Evolutionary conservation across 2,113 vertebrate species (phyloP), one percentile per base, ranked within the genome.

Genomic region (Tragelaphus scriptus): DNA sequence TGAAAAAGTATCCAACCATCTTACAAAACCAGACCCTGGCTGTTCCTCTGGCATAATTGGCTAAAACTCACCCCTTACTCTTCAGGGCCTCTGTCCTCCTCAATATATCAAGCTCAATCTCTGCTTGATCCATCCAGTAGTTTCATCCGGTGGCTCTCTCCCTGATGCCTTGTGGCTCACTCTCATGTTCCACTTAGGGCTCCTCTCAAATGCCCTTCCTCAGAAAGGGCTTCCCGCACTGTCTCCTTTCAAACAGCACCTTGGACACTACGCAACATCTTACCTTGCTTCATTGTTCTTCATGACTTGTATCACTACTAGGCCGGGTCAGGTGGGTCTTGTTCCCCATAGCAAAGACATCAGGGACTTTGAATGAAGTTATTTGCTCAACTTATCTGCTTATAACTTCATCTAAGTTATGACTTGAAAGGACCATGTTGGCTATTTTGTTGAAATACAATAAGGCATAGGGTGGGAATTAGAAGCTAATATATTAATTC

Each of bases 81-180:
- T 80, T 47, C 26, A 19, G 28, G 4, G 19, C 44, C 4, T 88
- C 90, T 6, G 1, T 56, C 30, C 30, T 81, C 30, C 26, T 61
- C 53, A 65, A 0, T 9, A 14, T 25, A 15, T 53, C 21, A 58
- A 36, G 5, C 30, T 77, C n/a, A 12, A 2, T 23, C 9, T 28
- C n/a, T 16, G 32, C 1, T 55, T 80, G 25, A n/a, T 13, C 13
- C 0, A 8, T 1, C 8, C 7, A 26, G 10, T 26, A 0, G 2
- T 28, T 36, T 23, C 55, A 58, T 47, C 36, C 12, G 13, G 16
- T 63, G 59, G n/a, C 3, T 90, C 36, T 87, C 87, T 21, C 14
- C 3, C 15, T 32, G 32, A 47, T 12, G 13, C 49, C 2, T 49
- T 61, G 58, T 6, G 6, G 23, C 1, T 91, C 4, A 36, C 13